Conservation (phyloP, 2,797 vertebrate genomes). For the Adelosebastes latens region DNA sequence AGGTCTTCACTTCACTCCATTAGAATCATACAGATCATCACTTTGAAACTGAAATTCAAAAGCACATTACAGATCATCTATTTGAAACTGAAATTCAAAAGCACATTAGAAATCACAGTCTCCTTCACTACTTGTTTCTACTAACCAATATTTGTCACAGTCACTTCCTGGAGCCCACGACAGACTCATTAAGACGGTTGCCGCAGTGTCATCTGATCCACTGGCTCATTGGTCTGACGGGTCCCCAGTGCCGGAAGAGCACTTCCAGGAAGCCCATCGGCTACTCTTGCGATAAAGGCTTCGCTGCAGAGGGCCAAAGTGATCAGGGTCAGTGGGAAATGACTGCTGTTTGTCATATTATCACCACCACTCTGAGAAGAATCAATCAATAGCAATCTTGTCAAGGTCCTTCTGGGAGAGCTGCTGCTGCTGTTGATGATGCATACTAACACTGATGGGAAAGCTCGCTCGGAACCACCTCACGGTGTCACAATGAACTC, state of each 20-base stretch:
- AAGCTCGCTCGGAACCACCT: background rate
- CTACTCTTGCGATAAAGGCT: constrained; percentile 68
- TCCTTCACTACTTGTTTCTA: background rate
- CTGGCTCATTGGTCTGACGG: constrained; percentile 36
- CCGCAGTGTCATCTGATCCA: constrained; percentile 70
- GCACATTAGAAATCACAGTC: background rate
- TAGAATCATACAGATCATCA: background rate
- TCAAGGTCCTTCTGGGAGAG: constrained; percentile 52
- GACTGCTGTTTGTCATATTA: constrained; percentile 79
- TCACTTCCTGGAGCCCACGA: constrained; percentile 44
- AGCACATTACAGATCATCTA: too few relatives aligned
- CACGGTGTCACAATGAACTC: background rate
- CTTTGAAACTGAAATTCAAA: too few relatives aligned
- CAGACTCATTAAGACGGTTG: constrained; percentile 55
- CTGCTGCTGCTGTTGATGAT: constrained; percentile 19
- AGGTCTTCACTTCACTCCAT: background rate
- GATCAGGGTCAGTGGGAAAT: constrained; percentile 72
- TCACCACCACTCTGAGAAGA: constrained; percentile 68
- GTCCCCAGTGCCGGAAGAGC: constrained; percentile 58
- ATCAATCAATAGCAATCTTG: constrained; percentile 77
- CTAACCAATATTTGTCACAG: constrained; percentile 13
- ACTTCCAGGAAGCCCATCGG: constrained; percentile 70
- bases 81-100: too few relatives aligned
- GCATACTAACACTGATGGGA: constrained; percentile 25
- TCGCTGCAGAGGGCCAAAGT: constrained; percentile 60